phyloP scores from a whole-genome alignment of 2,888 invertebrate species.

The Amorpha juglandis region DNA sequence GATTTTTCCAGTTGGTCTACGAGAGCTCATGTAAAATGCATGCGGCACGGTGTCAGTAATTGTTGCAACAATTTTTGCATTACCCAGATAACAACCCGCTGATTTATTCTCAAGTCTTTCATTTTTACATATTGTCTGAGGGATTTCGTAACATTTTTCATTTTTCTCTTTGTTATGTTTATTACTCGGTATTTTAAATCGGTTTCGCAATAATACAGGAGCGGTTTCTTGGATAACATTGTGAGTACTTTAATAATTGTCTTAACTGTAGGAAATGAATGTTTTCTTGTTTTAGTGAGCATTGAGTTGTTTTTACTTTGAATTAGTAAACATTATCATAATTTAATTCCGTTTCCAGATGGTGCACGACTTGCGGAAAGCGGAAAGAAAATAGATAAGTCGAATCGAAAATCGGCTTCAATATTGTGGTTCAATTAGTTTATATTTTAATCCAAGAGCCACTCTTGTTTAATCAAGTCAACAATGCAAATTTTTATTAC shows the following conservation, averaged over 20 bases:
- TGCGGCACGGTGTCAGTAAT: slow-evolving; percentile 54
- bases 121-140: slow-evolving; percentile 10
- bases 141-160: not conserved
- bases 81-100: slow-evolving; percentile 7
- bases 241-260: not conserved
- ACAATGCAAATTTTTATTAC: not conserved
- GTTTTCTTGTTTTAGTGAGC: not conserved
- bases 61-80: slow-evolving; percentile 43
- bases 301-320: not conserved
- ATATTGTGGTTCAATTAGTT: not conserved
- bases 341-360: slow-evolving; percentile 16
- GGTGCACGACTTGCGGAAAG: not conserved
- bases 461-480: not conserved
- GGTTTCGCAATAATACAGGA: not conserved
- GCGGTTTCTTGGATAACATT: not conserved
- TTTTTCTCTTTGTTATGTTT: slow-evolving; percentile 13
- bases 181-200: slow-evolving; percentile 12
- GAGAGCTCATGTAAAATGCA: slow-evolving; percentile 67
- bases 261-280: not conserved
- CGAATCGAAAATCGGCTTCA: not conserved
- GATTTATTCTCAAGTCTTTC: slow-evolving; percentile 20
- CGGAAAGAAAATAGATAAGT: not conserved
- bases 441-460: no score
- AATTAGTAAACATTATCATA: slow-evolving; percentile 4
- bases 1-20: slow-evolving; percentile 61